Base-by-base conservation (phyloP, 2,888 invertebrate genomes). In the Hypselothyrea guttata region DNA sequence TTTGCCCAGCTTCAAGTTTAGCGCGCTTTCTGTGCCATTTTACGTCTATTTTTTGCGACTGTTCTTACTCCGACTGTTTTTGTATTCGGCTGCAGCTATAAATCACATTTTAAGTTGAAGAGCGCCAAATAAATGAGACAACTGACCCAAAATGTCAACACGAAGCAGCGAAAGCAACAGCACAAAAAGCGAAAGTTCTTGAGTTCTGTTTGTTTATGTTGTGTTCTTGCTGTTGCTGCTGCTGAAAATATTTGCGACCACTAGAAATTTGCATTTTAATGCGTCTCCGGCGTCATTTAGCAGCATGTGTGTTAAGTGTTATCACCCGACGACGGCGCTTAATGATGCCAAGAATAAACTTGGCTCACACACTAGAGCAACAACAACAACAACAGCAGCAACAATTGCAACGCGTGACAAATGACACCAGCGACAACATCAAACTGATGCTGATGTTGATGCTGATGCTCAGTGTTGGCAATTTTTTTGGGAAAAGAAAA, bases 301-400 rank as follows among this genome's bases (percentile, higher is more conserved):
- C 70, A 61, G 51, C 70, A 75, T 65, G 70, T 77, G 64, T 77
- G 83, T 82, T 79, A 72, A 78, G 77, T 82, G 77, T 75, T 75
- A 77, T 71, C 61, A 73, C 65, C 69, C 22, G 22, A 5, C 22
- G 22, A 22, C 22, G 55, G 58, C 60, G 84, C 75, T 82, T 82
- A 82, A 82, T 82, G 82, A 82, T 84, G 84, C 82, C 77, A 73
- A 84, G 84, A 84, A 82, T 82, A 82, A 76, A 79, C 83, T 68
- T 57, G 56, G 42, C 56, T 48, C 53, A 59, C 65, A 48, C 75
- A 65, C 38, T 49, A 60, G 58, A 68, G 41, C 69, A 53, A 27
- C 15, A 34, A 31, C 3, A 7, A 22, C 22, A 7, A 40, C 52
- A 49, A 49, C 45, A 46, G 33, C 37, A 31, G 8, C n/a, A 41